Evolutionary conservation across 1,140 invertebrate genomes (phyloP).

Genomic region (Drosophila sucinea): DNA sequence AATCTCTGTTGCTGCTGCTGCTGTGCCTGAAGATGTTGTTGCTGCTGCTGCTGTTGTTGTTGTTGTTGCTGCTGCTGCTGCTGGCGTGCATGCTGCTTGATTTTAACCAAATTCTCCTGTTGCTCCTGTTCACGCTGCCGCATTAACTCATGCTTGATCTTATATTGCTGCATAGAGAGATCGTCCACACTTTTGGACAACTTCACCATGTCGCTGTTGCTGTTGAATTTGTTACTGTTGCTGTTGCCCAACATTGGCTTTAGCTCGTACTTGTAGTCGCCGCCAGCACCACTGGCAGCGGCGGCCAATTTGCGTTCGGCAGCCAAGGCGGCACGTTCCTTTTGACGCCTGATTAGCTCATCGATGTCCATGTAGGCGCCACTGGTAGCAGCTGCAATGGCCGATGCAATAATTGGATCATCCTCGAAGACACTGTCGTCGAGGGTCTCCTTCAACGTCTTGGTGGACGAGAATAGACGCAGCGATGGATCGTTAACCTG

Average conservation of each 20-base stretch:
- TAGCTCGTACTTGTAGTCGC: constrained; percentile 74
- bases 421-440: constrained; percentile 83
- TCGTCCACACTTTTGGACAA: constrained; percentile 79
- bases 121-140: constrained; percentile 73
- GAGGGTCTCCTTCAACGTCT: constrained; percentile 80
- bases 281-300: constrained; percentile 54
- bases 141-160: constrained; percentile 69
- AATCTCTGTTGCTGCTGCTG: constrained; percentile 69
- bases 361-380: constrained; percentile 82
- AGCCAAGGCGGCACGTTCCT: constrained; percentile 70
- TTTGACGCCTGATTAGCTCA: constrained; percentile 74
- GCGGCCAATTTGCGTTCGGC: constrained; percentile 71
- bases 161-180: constrained; percentile 75
- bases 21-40: constrained; percentile 48
- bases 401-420: constrained; percentile 82
- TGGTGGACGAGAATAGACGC: constrained; percentile 81
- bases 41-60: constrained; percentile 58
- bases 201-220: constrained; percentile 73
- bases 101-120: constrained; percentile 79
- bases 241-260: constrained; percentile 76
- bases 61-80: constrained; percentile 71
- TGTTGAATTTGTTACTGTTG: constrained; percentile 69
- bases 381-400: constrained; percentile 79
- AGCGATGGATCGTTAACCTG: constrained; percentile 83
- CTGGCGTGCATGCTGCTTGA: constrained; percentile 75